Evolutionary conservation across 1,140 invertebrate species (phyloP).

Genomic region (Monochamus saltuarius): DNA sequence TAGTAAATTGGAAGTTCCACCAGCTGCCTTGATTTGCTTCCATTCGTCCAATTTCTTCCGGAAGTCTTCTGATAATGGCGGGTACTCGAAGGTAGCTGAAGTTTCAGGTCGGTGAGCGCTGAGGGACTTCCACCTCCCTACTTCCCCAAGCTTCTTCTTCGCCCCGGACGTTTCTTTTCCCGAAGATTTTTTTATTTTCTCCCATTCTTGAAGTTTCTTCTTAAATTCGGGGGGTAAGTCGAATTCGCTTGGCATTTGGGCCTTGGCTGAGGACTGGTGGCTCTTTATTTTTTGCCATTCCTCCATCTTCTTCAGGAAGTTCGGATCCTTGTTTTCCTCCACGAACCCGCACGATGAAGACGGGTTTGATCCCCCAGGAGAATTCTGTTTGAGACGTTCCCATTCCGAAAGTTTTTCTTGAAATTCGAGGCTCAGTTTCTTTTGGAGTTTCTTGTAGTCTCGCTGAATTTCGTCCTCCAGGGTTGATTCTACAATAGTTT

Average conservation of each 20-base stretch:
- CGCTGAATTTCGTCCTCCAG: conserved; percentile 57
- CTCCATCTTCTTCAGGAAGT: conserved; percentile 49
- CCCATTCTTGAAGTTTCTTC: conserved; percentile 83
- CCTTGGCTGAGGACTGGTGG: conserved; percentile 28
- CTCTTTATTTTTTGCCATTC: conserved; percentile 51
- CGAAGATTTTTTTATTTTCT: conserved; percentile 70
- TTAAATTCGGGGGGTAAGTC: conserved; percentile 74
- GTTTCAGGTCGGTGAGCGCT: conserved; percentile 51
- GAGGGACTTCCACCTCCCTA: conserved; percentile 67
- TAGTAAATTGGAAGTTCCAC: conserved; percentile 42
- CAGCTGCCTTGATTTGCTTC: conserved; percentile 64
- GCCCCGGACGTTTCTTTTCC: conserved; percentile 64
- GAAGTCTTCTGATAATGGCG: conserved; percentile 67
- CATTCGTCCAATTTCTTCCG: conserved; percentile 69
- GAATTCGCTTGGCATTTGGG: conserved; percentile 57
- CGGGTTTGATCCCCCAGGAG: conserved; percentile 23
- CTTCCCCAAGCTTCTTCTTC: conserved; percentile 65
- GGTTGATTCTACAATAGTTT: neutral
- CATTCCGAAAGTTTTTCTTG: conserved; percentile 71
- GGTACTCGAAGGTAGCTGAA: conserved; percentile 56
- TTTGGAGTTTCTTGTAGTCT: conserved; percentile 65
- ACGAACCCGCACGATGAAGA: conserved; percentile 23
- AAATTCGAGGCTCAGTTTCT: conserved; percentile 71
- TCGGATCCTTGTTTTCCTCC: conserved; percentile 46
- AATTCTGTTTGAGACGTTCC: conserved; percentile 59